Base-by-base conservation (phyloP, 2,797 vertebrate genomes). In the Bovichtus diacanthus region DNA sequence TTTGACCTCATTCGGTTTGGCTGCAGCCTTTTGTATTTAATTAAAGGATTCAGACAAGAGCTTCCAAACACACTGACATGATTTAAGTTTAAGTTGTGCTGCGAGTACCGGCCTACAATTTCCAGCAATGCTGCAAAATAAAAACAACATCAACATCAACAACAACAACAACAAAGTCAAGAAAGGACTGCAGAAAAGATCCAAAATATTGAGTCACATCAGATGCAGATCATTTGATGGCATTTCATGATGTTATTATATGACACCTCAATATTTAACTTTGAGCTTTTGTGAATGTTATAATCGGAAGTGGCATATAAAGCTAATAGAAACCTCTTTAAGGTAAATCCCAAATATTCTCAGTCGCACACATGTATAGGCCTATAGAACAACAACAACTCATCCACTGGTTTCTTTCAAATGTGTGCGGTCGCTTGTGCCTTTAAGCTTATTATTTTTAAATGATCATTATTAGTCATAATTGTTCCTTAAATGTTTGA, bases 1-100 rank as follows among this genome's bases (percentile, higher is more conserved):
- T 88, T 83, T 93, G 92, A 90, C 91, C 89, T 80, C 81, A 65
- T 92, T 93, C 81, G 25, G 34, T 59, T 79, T 66, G 44, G 27
- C 58, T 74, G 41, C 56, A 72, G 78, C 15, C 54, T 56, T 49
- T 81, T 84, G 82, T 86, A 58, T 84, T 61, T 56, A 66, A 72
- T 46, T 46, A 54, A 74, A 76, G 10, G 10, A 65, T 21, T 18
- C 25, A 31, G 29, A 27, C 31, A 43, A 15, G 16, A 79, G 62
- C 79, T 83, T 82, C 18, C 29, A 64, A 77, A 80, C 5, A 23
- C 34, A 66, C 23, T 3, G 39, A 51, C 1, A 25, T 1, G 43
- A 73, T 78, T 76, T n/a, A 67, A 72, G 21, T 60, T 34, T 34
- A 29, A 56, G 44, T n/a, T 69, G 19, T 54, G 8, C 9, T 39